Evolutionary conservation across 2,888 invertebrate species (phyloP), one percentile per base, ranked within the genome.

Genomic region (Oscheius sp.): DNA sequence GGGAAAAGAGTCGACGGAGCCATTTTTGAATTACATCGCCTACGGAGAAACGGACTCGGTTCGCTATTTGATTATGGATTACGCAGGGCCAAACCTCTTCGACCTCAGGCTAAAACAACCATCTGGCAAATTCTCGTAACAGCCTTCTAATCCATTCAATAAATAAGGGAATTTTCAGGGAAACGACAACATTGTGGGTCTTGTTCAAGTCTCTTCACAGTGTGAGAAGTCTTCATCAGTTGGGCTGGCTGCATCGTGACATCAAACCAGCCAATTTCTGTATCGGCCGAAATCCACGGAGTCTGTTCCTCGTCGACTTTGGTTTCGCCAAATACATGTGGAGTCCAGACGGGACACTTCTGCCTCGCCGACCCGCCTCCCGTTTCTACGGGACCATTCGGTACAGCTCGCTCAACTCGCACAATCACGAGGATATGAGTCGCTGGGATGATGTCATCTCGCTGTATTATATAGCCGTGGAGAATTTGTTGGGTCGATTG

Each of bases 191-290:
- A 2, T 69, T 84, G 12, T 84, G 76, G 78, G 73, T 83, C 18
- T 53, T 80, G 29, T 72, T 73, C 25, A 74, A 79, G 55, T 79
- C 80, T 81, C 64, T 84, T 9, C 58, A 66, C 29, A 71, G 81
- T 0, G 69, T 84, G 9, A 70, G 69, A 18, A 70, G 55, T 25
- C 69, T 84, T 72, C 83, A 84, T 66, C 55, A 69, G n/a, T 63
- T 74, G 56, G 83, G 81, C 13, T 83, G 81, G 80, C 69, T 84
- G 18, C 84, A 84, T 69, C 75, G 61, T 1, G 80, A 81, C 61
- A 78, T 85, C 23, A 85, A 85, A 70, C 84, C 85, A 27, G 76
- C 83, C 1, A 85, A 85, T 53, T 80, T 85, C 71, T 84, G 83
- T 66, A 63, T 85, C 53, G 79, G 78, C n/a, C 68, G 66, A n/a